Base-by-base conservation (phyloP, 2,113 vertebrate species). In the Azemiops feae region DNA sequence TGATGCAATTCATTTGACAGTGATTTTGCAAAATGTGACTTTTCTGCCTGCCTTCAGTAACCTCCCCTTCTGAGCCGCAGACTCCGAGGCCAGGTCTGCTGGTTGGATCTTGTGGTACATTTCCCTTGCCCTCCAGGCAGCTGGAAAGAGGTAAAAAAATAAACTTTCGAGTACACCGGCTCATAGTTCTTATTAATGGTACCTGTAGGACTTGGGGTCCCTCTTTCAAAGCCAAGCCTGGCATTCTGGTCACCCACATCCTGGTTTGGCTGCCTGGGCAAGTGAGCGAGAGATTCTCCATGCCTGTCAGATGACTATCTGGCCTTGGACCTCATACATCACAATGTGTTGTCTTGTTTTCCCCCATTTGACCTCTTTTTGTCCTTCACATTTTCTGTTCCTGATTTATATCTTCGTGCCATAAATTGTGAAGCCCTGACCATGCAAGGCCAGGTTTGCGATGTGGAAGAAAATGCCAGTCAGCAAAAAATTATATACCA, bases 381-480 rank as follows among this genome's bases (percentile, higher is more conserved):
- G 89, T 22, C 89, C 60, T 90, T 74, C 89, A 34, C 45, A 6
- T 16, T 30, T 57, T 45, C 30, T 89, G 20, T 64, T 23, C 55
- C 88, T 9, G 18, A 8, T 25, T 39, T 30, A 23, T 34, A 53
- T 81, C 34, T 91, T 81, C 52, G 34, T 81, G 25, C 8, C 1
- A 25, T 91, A 88, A 91, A 30, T 0, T 2, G 30, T 30, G 87
- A 94, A 94, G 90, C 89, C 91, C 58, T 87, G 86, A 3, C 91
- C 53, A 11, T 11, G 57, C 90, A 5, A 92, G 96, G 96, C 95
- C 96, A 96, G 64, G 94, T 53, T 95, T 27, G 85, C 86, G 91
- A 92, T 23, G 25, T 12, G 53, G 39, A 27, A 20, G 0, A 16
- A 34, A 81, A 85, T 2, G 0, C 90, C 69, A n/a, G 58, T 27